A percentile compares a stretch with the other conserved stretches of the same genome.
phyloP scores from a whole-genome alignment of 2,888 invertebrate species.

The Cybosia mesomella region DNA sequence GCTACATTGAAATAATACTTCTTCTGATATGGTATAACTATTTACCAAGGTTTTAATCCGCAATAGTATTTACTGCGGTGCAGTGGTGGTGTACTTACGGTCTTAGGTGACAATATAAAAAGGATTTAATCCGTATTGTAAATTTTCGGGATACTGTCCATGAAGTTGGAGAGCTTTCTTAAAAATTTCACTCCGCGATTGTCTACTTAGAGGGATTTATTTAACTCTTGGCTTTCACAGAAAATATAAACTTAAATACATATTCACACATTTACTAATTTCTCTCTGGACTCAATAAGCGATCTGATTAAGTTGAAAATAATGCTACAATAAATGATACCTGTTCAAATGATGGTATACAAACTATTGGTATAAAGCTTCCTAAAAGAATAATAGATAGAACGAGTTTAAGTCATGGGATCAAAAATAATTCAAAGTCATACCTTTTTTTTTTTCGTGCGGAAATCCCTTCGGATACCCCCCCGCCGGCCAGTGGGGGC shows the following conservation, averaged over 20 bases:
- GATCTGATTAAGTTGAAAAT: not conserved
- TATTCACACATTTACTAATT: not conserved
- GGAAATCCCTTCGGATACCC: too few relatives aligned
- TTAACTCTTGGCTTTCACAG: slow-evolving; percentile 1
- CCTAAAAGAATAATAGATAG: not conserved
- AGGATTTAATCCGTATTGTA: slow-evolving; percentile 22
- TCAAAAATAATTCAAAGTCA: not conserved
- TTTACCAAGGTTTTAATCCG: slow-evolving; percentile 11
- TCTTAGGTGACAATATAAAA: slow-evolving; percentile 13
- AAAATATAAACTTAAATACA: slow-evolving; percentile 5
- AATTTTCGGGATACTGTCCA: slow-evolving; percentile 19
- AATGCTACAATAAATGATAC: too few relatives aligned
- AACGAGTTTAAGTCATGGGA: not conserved
- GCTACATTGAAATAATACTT: not conserved
- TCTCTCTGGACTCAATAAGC: not conserved
- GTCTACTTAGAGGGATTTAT: slow-evolving; percentile 17
- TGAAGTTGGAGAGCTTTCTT: slow-evolving; percentile 19
- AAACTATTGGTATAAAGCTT: not conserved
- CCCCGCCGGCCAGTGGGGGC: too few relatives aligned
- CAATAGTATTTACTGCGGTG: not conserved
- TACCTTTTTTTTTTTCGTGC: too few relatives aligned
- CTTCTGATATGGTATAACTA: not conserved
- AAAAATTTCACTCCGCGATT: slow-evolving; percentile 14
- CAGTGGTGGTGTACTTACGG: not conserved
- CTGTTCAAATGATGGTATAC: not conserved